Evolutionary conservation across 2,888 invertebrate genomes (phyloP).

Genomic region (Pyrrhia umbra): DNA sequence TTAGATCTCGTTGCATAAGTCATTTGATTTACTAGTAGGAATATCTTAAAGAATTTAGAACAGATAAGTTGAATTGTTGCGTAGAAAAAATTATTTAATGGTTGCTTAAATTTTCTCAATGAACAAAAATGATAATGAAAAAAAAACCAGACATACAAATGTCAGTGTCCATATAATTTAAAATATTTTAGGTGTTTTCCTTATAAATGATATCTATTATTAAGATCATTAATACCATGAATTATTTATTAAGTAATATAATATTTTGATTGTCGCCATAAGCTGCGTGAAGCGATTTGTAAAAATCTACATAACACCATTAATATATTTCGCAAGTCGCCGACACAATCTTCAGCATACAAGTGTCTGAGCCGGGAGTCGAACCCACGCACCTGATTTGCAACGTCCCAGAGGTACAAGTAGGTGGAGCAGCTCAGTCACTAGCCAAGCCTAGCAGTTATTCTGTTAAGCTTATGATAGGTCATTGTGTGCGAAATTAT

Average conservation of each 20-base stretch:
- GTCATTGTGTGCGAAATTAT: slow-evolving; percentile 10
- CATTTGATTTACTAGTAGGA: background rate
- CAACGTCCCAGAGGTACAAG: slow-evolving; percentile 74
- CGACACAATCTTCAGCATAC: slow-evolving; percentile 73
- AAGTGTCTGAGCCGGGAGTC: slow-evolving; percentile 77
- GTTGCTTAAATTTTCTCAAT: no score
- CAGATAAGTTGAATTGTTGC: background rate
- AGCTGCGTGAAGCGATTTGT: slow-evolving; percentile 74
- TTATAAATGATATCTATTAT: slow-evolving; percentile 2
- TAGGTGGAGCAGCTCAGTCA: slow-evolving; percentile 75
- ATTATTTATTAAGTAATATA: slow-evolving; percentile 46
- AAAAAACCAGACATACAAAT: no score
- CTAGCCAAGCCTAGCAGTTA: slow-evolving; percentile 62
- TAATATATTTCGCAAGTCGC: slow-evolving; percentile 81
- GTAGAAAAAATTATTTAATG: no score
- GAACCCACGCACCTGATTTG: slow-evolving; percentile 88
- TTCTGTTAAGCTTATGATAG: slow-evolving; percentile 61
- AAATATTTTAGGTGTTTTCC: background rate
- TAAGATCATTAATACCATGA: slow-evolving; percentile 20
- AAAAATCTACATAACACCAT: slow-evolving; percentile 78
- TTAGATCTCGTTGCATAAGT: slow-evolving; percentile 12
- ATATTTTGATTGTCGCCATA: slow-evolving; percentile 54
- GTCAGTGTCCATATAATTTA: no score
- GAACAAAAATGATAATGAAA: no score
- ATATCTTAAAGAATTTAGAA: background rate